A percentile compares a stretch with the other conserved stretches of the same genome.
Conservation (phyloP, 1,140 invertebrate genomes). For the Ceratoteleas bidentatus region DNA sequence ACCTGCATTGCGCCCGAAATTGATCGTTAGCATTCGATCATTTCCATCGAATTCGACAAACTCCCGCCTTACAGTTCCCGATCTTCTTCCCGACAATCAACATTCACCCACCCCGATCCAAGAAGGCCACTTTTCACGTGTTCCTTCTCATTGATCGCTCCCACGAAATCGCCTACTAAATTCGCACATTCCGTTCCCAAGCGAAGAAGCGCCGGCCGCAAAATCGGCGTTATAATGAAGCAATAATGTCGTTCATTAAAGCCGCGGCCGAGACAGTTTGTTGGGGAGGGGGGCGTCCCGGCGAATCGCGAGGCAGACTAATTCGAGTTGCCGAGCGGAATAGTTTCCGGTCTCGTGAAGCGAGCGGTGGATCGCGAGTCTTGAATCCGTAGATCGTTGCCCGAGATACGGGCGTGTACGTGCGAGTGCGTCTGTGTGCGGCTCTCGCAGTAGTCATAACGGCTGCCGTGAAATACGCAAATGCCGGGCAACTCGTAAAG, state of each 20-base stretch:
- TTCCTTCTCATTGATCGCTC: slow-evolving; percentile 1
- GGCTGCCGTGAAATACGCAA: slow-evolving; percentile 73
- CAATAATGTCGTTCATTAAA: slow-evolving; percentile 50
- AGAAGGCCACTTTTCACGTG: too few relatives aligned
- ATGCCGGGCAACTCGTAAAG: slow-evolving; percentile 73
- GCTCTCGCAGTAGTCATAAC: slow-evolving; percentile 70
- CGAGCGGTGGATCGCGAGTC: slow-evolving; percentile 55
- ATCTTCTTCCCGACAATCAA: too few relatives aligned
- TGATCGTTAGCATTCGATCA: too few relatives aligned
- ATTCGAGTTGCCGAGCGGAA: slow-evolving; percentile 42
- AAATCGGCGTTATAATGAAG: slow-evolving; percentile 25
- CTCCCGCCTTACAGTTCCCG: too few relatives aligned
- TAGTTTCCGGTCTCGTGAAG: slow-evolving; percentile 64
- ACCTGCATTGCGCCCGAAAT: too few relatives aligned
- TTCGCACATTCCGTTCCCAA: slow-evolving; percentile 1
- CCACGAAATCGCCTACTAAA: neutral
- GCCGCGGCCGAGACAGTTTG: slow-evolving; percentile 17
- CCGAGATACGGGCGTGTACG: slow-evolving; percentile 45
- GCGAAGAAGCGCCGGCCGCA: slow-evolving; percentile 2
- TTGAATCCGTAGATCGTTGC: slow-evolving; percentile 62
- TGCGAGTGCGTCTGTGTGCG: slow-evolving; percentile 34
- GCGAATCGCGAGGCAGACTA: slow-evolving; percentile 33
- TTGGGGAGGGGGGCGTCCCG: slow-evolving; percentile 9
- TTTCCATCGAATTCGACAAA: too few relatives aligned
- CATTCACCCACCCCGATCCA: too few relatives aligned